Base-by-base conservation (phyloP, 2,797 vertebrate species). In the Lindbergichthys nudifrons region DNA sequence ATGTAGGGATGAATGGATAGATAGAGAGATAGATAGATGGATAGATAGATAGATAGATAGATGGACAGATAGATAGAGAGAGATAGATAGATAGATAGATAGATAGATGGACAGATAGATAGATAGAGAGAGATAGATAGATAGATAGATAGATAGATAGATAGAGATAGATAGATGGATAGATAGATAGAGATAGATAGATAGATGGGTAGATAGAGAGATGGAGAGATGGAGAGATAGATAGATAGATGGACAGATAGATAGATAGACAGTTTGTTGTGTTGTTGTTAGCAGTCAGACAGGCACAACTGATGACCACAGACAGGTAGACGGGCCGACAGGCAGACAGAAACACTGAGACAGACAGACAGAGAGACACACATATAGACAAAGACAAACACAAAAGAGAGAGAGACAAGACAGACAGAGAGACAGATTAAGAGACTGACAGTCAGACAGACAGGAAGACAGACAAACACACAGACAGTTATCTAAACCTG, bases 371-470 rank as follows among this genome's bases (percentile, higher is more conserved):
- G 36, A 77, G 18, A 58, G 30, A 74, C 46, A 87, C 50, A 82
- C 59, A 84, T 11, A 73, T 32, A 50, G 74, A 91, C 85, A 85
- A 79, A 59, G 71, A 87, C 80, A 85, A 72, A 79, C 69, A 80
- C 48, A n/a, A 86, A 73, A 86, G 80, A 84, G 42, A 81, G 71
- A 86, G 54, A 83, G 73, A 90, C 81, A 88, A 78, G 88, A 88
- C 87, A 89, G 64, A 87, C 83, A 89, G 80, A 78, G 59, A 89
- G 75, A 89, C 87, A 85, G 75, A 79, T 82, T 82, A 84, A 88
- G 77, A 85, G 83, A 85, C 79, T 42, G 73, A 87, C 83, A 75
- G 42, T 19, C 23, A n/a, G 64, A 89, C 80, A 61, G 68, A 79
- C 70, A 36, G 60, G 73, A 58, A 50, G 30, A 69, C 71, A 3